These are phyloP conservation scores for Gryllus longicercus DNA, from an alignment of 2,888 invertebrate species.

Conservation along the genomic window DNA sequence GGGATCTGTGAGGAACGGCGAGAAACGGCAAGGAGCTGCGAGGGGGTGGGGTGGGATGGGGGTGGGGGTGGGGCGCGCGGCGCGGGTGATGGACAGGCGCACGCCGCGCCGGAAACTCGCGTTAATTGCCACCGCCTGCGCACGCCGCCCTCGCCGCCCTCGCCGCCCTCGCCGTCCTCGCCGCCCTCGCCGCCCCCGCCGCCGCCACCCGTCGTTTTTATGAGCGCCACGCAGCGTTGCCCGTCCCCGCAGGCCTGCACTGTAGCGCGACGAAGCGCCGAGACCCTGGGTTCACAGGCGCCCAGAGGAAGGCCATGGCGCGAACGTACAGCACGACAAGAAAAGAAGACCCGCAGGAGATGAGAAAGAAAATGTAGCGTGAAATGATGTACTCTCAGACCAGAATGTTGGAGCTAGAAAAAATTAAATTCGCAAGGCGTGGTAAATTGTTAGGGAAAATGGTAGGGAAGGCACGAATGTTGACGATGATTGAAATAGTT, in stretches of 20 bases:
- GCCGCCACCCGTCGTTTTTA: neutral
- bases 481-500: too few species aligned
- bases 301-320: too few species aligned
- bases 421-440: too few species aligned
- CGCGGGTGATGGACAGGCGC: slow-evolving; percentile 7
- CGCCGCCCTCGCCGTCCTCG: neutral
- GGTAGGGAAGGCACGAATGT: too few species aligned
- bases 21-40: neutral
- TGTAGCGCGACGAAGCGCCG: neutral
- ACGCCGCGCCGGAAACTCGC: neutral
- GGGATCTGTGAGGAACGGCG: neutral
- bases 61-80: neutral
- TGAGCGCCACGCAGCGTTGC: neutral
- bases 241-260: neutral
- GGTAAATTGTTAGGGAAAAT: too few species aligned
- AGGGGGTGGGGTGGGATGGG: neutral
- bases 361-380: too few species aligned
- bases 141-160: neutral
- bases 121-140: neutral
- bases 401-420: too few species aligned
- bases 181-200: neutral
- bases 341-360: too few species aligned
- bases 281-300: too few species aligned
- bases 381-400: too few species aligned
- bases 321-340: too few species aligned